Conservation (phyloP, 2,888 invertebrate genomes). For the Lasius platythorax region DNA sequence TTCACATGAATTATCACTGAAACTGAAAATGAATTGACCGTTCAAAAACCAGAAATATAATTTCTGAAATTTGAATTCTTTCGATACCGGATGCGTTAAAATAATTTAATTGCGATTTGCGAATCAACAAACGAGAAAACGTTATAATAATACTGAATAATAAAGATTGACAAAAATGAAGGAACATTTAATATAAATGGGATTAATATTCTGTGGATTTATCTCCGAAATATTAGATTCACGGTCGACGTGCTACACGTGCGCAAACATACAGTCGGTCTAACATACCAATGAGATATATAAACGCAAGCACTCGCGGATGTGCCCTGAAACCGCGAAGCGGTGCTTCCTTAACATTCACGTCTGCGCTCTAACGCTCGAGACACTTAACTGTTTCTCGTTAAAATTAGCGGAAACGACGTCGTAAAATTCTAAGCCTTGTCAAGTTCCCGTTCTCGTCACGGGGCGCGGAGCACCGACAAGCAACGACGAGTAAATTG, state of each 20-base stretch:
- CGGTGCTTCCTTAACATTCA: conserved; percentile 41
- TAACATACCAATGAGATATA: conserved; percentile 48
- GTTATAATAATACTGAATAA: neutral
- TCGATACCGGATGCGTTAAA: neutral
- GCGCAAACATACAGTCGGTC: conserved; percentile 22
- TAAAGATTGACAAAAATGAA: neutral
- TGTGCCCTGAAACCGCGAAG: conserved; percentile 37
- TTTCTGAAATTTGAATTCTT: neutral
- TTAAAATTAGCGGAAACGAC: conserved; percentile 69
- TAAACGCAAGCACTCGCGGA: conserved; percentile 27
- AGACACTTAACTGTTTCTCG: conserved; percentile 66
- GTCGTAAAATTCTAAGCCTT: conserved; percentile 59
- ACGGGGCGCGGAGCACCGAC: conserved; percentile 56
- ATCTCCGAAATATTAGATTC: neutral
- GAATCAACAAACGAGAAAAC: neutral
- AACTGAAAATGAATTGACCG: neutral
- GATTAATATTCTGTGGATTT: neutral
- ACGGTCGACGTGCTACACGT: conserved; percentile 10
- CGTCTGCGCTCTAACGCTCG: conserved; percentile 25
- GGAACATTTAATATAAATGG: neutral
- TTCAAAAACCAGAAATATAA: neutral
- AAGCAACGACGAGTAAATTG: conserved; percentile 70
- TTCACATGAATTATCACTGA: neutral
- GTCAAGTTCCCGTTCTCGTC: conserved; percentile 66
- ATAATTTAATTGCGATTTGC: neutral